Base-by-base conservation (phyloP, 2,797 vertebrate genomes). In the Lophura swinhoii region DNA sequence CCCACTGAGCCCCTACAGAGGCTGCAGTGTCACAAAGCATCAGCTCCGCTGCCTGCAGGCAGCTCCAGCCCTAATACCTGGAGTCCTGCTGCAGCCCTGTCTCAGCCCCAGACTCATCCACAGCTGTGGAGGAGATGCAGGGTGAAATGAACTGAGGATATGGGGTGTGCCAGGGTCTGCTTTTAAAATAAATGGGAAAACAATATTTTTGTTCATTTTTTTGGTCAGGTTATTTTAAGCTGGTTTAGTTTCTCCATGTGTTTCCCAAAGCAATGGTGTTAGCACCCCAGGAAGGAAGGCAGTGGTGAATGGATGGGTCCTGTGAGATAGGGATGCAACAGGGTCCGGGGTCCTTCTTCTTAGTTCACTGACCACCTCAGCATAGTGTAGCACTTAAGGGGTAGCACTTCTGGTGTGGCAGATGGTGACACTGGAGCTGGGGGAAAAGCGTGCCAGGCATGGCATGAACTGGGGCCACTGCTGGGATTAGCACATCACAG, bases 221-320 rank as follows among this genome's bases (percentile, higher is more conserved):
- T 82, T 80, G 60, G 18, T 64, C 35, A 37, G 31, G 44, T 80
- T 89, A 76, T 93, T 91, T 95, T 94, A 84, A 93, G 43, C 35
- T 92, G 87, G 28, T 94, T 78, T 93, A 79, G n/a, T 77, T 96
- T 92, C 48, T 85, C 53, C 44, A 39, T 74, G 62, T 1, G 0
- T 74, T 93, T 90, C 44, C 24, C 73, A 77, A 76, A 10, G 22
- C 11, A 20, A 9, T 1, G 8, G 31, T 4, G 0, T 80, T 60
- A 83, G 71, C 17, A 63, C 21, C 33, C 24, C 0, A 1, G 56
- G 39, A 91, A 14, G 37, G 51, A 62, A 48, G 44, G 53, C 64
- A 58, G 11, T 0, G 0, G 12, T 21, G 62, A 51, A 51, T 12
- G 49, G 49, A 51, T 14, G 13, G 24, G 49, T 51, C 49, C 49